Evolutionary conservation across 2,113 vertebrate species (phyloP).

Genomic region (Festucalex cinctus): DNA sequence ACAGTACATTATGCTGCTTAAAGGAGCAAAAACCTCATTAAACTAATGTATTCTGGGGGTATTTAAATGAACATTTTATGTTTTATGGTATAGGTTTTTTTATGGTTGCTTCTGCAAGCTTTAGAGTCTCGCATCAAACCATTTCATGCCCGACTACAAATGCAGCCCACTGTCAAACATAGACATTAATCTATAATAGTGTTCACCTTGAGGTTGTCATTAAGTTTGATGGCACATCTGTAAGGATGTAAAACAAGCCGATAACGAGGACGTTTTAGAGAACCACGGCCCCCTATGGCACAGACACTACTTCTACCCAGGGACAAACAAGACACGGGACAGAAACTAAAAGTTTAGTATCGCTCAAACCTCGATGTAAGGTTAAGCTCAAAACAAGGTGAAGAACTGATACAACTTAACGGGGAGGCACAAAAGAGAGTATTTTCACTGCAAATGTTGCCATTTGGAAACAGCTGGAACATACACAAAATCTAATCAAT

Average conservation of each 20-base stretch:
- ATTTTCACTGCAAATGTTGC: no score
- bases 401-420: background rate
- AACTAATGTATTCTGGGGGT: background rate
- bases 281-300: background rate
- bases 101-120: background rate
- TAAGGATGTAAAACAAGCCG: constrained; percentile 10
- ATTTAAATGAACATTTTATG: background rate
- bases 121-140: background rate
- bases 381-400: background rate
- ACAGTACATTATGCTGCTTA: constrained; percentile 4
- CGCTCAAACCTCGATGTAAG: background rate
- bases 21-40: background rate
- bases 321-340: background rate
- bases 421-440: background rate
- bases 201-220: constrained; percentile 26
- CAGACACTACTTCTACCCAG: background rate
- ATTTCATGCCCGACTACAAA: background rate
- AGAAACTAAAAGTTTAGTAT: background rate
- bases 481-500: no score
- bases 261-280: constrained; percentile 8
- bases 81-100: background rate
- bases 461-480: no score
- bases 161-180: constrained; percentile 1
- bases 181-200: constrained; percentile 7
- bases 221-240: constrained; percentile 20